These are phyloP conservation scores for Eupeodes latifasciatus DNA, from an alignment of 2,888 invertebrate genomes.

Conservation along the genomic window DNA sequence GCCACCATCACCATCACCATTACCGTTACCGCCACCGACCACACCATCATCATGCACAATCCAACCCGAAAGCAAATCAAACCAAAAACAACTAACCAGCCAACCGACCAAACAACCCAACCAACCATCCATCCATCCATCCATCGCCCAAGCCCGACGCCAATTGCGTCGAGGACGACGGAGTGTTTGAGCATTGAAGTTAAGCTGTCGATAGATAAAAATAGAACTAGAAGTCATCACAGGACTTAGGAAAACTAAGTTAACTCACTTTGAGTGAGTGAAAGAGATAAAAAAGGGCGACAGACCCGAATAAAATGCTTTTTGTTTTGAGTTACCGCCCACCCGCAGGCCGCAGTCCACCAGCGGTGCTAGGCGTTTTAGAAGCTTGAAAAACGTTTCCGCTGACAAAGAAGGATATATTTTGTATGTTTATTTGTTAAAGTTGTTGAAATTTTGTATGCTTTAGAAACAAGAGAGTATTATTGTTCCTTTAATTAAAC, in stretches of 20 bases:
- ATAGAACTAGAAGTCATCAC: constrained; percentile 21
- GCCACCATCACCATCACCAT: not conserved
- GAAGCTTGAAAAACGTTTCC: not conserved
- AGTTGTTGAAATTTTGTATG: not conserved
- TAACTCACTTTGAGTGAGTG: constrained; percentile 41
- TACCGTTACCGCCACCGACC: not conserved
- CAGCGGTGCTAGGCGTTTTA: too few species aligned
- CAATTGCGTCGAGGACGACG: constrained; percentile 12
- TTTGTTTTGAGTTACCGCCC: too few species aligned
- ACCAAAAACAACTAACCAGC: not conserved
- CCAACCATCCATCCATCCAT: not conserved
- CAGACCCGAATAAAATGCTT: constrained; percentile 20
- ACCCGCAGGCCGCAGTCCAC: too few species aligned
- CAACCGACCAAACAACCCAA: not conserved
- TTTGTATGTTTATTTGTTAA: not conserved
- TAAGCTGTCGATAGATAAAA: constrained; percentile 24
- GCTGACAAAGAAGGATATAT: constrained; percentile 4
- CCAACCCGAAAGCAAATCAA: not conserved
- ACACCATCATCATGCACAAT: not conserved
- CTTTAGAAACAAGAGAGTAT: not conserved
- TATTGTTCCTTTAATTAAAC: not conserved
- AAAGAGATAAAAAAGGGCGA: constrained; percentile 41
- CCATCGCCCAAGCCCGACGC: not conserved
- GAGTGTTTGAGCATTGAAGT: constrained; percentile 23
- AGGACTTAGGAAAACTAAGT: constrained; percentile 34